These are phyloP conservation scores for Maconellicoccus hirsutus DNA, from an alignment of 1,140 invertebrate genomes.

Conservation along the genomic window DNA sequence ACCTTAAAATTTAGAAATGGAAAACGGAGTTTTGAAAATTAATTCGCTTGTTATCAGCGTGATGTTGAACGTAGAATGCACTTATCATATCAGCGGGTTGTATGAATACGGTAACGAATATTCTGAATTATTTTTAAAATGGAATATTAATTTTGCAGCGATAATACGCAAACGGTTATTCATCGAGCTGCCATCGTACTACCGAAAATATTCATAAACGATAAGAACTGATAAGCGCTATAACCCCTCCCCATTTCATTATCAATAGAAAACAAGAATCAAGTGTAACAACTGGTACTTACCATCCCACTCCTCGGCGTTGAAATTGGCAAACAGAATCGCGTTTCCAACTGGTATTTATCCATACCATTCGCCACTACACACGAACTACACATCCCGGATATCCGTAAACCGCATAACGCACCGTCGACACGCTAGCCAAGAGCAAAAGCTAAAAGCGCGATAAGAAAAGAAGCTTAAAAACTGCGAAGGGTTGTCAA, in stretches of 20 bases:
- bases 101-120: no score
- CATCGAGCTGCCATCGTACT: not conserved
- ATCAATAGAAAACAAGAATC: conserved; percentile 4
- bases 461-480: conserved; percentile 16
- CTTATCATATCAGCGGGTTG: no score
- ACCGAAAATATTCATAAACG: conserved; percentile 4
- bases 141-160: no score
- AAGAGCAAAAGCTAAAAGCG: conserved; percentile 16
- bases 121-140: no score
- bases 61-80: no score
- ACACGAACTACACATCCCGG: not conserved
- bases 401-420: not conserved
- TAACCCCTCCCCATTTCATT: not conserved
- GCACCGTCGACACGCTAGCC: not conserved
- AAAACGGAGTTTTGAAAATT: no score
- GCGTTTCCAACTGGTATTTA: not conserved
- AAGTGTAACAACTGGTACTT: conserved; percentile 4
- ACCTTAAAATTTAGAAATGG: no score
- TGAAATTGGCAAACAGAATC: conserved; percentile 3
- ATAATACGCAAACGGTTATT: no score
- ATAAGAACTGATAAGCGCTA: not conserved
- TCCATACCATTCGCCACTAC: not conserved
- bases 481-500: conserved; percentile 13
- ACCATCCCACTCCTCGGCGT: not conserved
- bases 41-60: no score